Percentiles rank a stretch among this genome's conserved stretches.
Conservation (phyloP, 37 sponge, comb jelly and placozoan species). For the Oopsacas minuta region DNA sequence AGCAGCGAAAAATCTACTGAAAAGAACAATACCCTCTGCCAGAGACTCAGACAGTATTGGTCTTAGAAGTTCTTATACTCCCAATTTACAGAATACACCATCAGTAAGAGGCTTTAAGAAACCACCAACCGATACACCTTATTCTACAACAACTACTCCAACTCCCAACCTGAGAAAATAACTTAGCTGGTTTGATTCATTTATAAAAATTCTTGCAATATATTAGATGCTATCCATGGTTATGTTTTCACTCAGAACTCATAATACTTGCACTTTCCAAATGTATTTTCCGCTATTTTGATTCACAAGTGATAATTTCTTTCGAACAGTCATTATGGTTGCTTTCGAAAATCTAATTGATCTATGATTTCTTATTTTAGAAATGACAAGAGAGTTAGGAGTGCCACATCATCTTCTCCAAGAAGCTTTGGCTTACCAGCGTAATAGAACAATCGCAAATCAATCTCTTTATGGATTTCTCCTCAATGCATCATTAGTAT, state of each 20-base stretch:
- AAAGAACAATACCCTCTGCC: background rate
- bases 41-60: background rate
- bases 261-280: no score
- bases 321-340: no score
- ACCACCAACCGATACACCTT: background rate
- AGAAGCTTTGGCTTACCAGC: background rate
- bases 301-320: no score
- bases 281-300: no score
- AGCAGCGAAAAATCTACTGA: background rate
- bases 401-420: conserved; percentile 1
- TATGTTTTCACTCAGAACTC: no score
- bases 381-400: background rate
- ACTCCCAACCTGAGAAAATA: background rate
- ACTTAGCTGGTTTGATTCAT: no score
- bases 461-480: conserved; percentile 11
- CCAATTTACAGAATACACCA: background rate
- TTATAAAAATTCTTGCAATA: no score
- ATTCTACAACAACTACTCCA: background rate
- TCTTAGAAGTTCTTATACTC: background rate
- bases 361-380: no score
- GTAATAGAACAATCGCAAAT: background rate
- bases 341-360: no score
- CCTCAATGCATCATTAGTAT: background rate
- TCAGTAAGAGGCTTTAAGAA: background rate
- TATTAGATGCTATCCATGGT: no score